Conservation (phyloP, 2,113 vertebrate genomes). For the human (Homo sapiens) region DNA sequence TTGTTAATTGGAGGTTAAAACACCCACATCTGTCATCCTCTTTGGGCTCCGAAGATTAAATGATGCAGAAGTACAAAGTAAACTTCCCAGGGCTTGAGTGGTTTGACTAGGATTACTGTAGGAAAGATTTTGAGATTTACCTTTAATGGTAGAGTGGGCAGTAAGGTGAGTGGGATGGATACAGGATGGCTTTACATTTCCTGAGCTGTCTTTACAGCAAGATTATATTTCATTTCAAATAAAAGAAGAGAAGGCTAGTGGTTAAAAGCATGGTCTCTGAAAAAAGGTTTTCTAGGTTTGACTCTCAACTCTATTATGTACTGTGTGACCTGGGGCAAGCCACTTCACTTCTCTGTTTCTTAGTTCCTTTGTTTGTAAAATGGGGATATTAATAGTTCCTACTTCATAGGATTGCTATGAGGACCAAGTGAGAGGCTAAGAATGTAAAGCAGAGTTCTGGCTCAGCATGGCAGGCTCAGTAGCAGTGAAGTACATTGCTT, state of each 20-base stretch:
- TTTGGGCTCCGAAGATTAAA: not conserved
- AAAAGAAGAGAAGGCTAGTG: not conserved
- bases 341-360: not conserved
- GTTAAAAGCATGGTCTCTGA: not conserved
- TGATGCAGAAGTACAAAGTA: not conserved
- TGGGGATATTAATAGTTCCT: not conserved
- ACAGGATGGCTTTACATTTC: not conserved
- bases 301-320: not conserved
- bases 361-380: not conserved
- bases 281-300: not conserved
- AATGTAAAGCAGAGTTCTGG: not conserved
- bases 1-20: not conserved
- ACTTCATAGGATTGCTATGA: not conserved
- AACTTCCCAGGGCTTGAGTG: not conserved
- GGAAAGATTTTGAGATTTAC: not conserved
- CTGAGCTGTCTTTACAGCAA: not conserved
- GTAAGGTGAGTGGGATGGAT: not conserved
- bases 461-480: not conserved
- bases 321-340: not conserved
- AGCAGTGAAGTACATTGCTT: not conserved
- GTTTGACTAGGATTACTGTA: not conserved
- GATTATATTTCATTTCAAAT: constrained; percentile 3
- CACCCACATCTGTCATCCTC: not conserved
- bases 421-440: not conserved
- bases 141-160: not conserved